These are phyloP conservation scores for Helleia helle DNA, from an alignment of 2,888 invertebrate genomes.

Conservation along the genomic window DNA sequence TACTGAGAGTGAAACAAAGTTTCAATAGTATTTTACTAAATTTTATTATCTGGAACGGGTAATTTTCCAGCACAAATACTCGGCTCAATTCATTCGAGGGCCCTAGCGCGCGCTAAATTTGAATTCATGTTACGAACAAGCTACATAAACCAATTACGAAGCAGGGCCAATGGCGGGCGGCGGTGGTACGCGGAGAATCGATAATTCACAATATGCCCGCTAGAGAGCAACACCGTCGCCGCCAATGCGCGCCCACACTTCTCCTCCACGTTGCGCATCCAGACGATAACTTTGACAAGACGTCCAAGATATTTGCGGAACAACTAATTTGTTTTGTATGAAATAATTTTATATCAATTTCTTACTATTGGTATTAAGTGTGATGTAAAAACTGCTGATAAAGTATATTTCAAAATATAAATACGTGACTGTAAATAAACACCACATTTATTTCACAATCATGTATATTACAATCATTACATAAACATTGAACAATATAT, in stretches of 20 bases:
- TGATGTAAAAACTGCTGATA: too few species aligned
- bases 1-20: conserved; percentile 37
- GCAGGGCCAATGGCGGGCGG: conserved; percentile 61
- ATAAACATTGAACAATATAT: too few species aligned
- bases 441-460: too few species aligned
- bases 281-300: conserved; percentile 43
- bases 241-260: conserved; percentile 64
- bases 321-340: not conserved
- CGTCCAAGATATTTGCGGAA: conserved; percentile 26
- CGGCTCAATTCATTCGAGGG: conserved; percentile 45
- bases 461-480: too few species aligned
- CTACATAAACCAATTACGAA: conserved; percentile 68
- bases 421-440: too few species aligned
- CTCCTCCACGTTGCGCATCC: conserved; percentile 68
- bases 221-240: conserved; percentile 62
- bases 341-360: conserved; percentile 12
- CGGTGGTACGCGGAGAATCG: conserved; percentile 55
- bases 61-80: conserved; percentile 52
- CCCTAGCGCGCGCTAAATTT: conserved; percentile 65
- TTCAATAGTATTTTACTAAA: conserved; percentile 48
- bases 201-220: conserved; percentile 70
- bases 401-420: too few species aligned
- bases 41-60: conserved; percentile 53
- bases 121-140: conserved; percentile 68
- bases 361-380: too few species aligned